phyloP scores from a whole-genome alignment of 2,888 invertebrate genomes.

The Timandra comae region DNA sequence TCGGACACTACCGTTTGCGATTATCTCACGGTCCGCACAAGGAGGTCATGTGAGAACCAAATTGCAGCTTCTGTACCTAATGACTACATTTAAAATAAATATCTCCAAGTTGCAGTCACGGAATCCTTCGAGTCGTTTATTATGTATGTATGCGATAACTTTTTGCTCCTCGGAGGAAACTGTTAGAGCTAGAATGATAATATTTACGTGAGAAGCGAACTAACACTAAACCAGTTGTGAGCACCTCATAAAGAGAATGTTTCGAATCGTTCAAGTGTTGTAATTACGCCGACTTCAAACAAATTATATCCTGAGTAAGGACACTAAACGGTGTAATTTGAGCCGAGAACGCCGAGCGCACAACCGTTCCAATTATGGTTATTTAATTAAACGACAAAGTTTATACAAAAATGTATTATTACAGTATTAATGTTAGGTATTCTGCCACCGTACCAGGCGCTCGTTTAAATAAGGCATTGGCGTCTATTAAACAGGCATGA shows the following conservation, averaged over 20 bases:
- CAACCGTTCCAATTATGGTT: slow-evolving; percentile 34
- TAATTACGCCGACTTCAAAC: slow-evolving; percentile 36
- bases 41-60: slow-evolving; percentile 66
- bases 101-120: slow-evolving; percentile 45
- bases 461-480: slow-evolving; percentile 34
- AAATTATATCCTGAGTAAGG: slow-evolving; percentile 40
- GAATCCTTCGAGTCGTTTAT: slow-evolving; percentile 35
- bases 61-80: slow-evolving; percentile 51
- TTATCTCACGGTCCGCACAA: slow-evolving; percentile 67
- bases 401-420: slow-evolving; percentile 27
- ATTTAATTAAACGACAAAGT: slow-evolving; percentile 42
- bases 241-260: slow-evolving; percentile 36
- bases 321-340: slow-evolving; percentile 40
- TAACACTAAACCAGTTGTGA: slow-evolving; percentile 35
- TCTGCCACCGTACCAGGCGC: slow-evolving; percentile 30
- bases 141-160: slow-evolving; percentile 42
- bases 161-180: slow-evolving; percentile 32
- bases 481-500: slow-evolving; percentile 40
- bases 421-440: slow-evolving; percentile 28
- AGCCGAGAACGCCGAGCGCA: slow-evolving; percentile 26
- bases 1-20: slow-evolving; percentile 65
- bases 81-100: slow-evolving; percentile 47
- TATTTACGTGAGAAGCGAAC: slow-evolving; percentile 32
- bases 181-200: slow-evolving; percentile 36
- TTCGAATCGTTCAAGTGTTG: slow-evolving; percentile 33